Evolutionary conservation across 2,888 invertebrate genomes (phyloP), one percentile per base, ranked within the genome.

Genomic region (Cheilosia variabilis): DNA sequence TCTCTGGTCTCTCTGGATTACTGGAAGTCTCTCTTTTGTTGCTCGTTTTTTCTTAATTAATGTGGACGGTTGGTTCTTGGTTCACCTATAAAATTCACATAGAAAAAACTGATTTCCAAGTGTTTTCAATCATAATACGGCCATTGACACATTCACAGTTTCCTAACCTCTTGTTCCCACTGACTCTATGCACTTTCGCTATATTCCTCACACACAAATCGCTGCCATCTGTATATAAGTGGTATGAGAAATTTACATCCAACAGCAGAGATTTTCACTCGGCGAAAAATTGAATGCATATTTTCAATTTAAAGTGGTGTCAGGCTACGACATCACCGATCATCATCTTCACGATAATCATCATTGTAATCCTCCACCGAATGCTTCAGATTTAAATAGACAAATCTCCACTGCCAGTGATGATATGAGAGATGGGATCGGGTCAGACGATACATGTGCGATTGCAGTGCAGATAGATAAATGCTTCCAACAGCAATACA

Each of bases 231-330:
- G 19, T 62, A 37, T 62, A 13, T 4, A 66, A 72, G 71, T 71
- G 78, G 45, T 55, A 58, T 78, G 77, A 55, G 66, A 83, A 78
- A 50, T 37, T 22, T 41, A 27, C n/a, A 43, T 17, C 15, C 24
- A 53, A 19, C 45, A 50, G 31, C 7, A 24, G 34, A 22, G 19
- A 57, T 69, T 27, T 58, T 1, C 41, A 31, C 43, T 34, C 41
- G 68, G 60, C 55, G 45, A 71, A 50, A 52, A 69, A 58, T 53
- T 10, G 62, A 60, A 76, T 76, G 53, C 60, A 68, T 76, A 80
- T 76, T 80, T 80, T 50, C 52, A 76, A 80, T 80, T 50, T 84
- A 57, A 86, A 86, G 84, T 86, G 80, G 84, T 86, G 80, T 80
- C 84, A 86, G 53, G 55, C 71, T 34, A 60, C 84, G 84, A 80